Evolutionary conservation across 2,888 invertebrate genomes (phyloP).

Genomic region (Lasioglossum villosulum): DNA sequence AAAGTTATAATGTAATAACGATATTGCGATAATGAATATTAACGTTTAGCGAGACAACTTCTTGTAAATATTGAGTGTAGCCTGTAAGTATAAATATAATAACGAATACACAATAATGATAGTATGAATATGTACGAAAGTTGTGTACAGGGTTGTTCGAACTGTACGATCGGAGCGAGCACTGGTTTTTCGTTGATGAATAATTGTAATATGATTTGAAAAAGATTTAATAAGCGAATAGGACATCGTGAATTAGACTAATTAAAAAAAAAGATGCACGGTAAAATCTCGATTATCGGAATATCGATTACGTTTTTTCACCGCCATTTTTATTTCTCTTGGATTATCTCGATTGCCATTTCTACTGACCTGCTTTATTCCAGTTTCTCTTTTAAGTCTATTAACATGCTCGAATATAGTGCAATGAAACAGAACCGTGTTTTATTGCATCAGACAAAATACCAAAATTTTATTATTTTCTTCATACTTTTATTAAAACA

Average conservation of each 20-base stretch:
- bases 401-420: background rate
- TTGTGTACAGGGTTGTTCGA: constrained; percentile 52
- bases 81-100: constrained; percentile 58
- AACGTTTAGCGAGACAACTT: constrained; percentile 75
- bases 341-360: background rate
- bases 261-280: background rate
- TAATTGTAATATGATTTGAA: background rate
- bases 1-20: constrained; percentile 76
- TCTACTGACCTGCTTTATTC: background rate
- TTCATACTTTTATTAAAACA: background rate
- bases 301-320: background rate
- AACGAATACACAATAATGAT: constrained; percentile 51
- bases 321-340: background rate
- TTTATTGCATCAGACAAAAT: background rate
- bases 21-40: constrained; percentile 77
- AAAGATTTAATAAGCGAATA: background rate
- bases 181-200: constrained; percentile 8
- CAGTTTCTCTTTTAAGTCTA: background rate
- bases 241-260: background rate
- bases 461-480: background rate
- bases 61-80: constrained; percentile 81
- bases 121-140: constrained; percentile 53
- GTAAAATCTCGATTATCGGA: background rate
- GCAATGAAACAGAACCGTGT: background rate
- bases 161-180: constrained; percentile 29